These are phyloP conservation scores for Plebejus anna DNA, from an alignment of 2,888 invertebrate genomes.

Conservation along the genomic window DNA sequence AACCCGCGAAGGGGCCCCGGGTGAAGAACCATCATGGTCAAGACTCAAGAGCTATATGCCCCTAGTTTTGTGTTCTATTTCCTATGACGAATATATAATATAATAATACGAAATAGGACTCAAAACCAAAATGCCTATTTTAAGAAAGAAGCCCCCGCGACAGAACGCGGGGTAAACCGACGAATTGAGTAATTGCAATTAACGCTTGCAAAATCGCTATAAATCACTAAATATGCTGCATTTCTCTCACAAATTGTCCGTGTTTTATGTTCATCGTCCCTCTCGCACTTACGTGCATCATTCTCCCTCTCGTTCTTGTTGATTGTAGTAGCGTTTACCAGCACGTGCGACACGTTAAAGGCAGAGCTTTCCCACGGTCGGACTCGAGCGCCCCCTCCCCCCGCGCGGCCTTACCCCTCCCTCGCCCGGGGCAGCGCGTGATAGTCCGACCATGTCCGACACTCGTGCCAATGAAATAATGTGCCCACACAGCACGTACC, in stretches of 20 bases:
- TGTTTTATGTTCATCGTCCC: slow-evolving; percentile 56
- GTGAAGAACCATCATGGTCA: too few species aligned
- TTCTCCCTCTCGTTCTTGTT: slow-evolving; percentile 52
- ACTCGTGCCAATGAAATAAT: slow-evolving; percentile 72
- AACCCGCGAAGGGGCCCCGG: too few species aligned
- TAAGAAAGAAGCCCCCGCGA: too few species aligned
- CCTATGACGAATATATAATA: too few species aligned
- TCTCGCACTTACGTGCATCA: slow-evolving; percentile 38
- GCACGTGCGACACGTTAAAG: slow-evolving; percentile 80
- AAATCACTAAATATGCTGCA: slow-evolving; percentile 48
- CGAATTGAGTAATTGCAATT: neutral
- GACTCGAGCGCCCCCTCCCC: slow-evolving; percentile 49
- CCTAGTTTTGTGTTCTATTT: too few species aligned
- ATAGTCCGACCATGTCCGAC: slow-evolving; percentile 66
- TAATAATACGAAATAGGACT: too few species aligned
- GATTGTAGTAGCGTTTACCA: slow-evolving; percentile 63
- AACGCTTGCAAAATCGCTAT: slow-evolving; percentile 40
- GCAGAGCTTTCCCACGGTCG: slow-evolving; percentile 79
- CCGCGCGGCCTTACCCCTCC: slow-evolving; percentile 41
- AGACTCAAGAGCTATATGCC: too few species aligned
- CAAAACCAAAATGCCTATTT: too few species aligned
- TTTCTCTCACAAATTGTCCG: slow-evolving; percentile 71
- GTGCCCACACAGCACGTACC: slow-evolving; percentile 72
- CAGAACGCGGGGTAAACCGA: too few species aligned
- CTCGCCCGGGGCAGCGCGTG: slow-evolving; percentile 47